These are phyloP conservation scores for Proterorhinus semilunaris DNA, from an alignment of 2,113 vertebrate genomes.

Conservation along the genomic window DNA sequence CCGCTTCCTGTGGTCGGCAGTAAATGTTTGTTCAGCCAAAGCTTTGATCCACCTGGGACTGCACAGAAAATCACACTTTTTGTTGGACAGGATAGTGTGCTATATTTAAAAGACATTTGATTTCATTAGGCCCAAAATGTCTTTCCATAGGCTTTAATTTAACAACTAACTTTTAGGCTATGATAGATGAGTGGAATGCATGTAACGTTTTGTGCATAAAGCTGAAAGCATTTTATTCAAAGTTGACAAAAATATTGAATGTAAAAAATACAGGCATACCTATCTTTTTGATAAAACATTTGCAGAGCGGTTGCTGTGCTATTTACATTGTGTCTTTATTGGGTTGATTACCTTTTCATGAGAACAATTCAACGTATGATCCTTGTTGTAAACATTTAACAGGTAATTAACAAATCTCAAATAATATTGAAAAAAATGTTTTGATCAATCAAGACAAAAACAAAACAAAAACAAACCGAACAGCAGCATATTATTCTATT, in stretches of 20 bases:
- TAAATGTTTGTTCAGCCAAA: background rate
- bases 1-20: slow-evolving; percentile 41
- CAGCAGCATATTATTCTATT: too few relatives aligned
- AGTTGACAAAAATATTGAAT: background rate
- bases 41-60: slow-evolving; percentile 7
- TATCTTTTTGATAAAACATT: background rate
- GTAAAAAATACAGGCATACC: background rate
- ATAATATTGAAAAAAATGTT: background rate
- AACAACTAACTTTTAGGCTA: too few relatives aligned
- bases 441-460: background rate
- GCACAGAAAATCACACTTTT: background rate
- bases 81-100: background rate
- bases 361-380: too few relatives aligned
- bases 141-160: too few relatives aligned
- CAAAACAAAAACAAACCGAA: background rate
- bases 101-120: background rate
- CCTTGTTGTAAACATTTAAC: background rate
- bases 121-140: background rate
- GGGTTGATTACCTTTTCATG: too few relatives aligned
- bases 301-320: too few relatives aligned
- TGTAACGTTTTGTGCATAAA: too few relatives aligned
- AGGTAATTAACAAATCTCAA: background rate
- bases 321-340: too few relatives aligned
- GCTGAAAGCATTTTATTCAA: slow-evolving; percentile 1
- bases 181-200: too few relatives aligned